Conservation (phyloP, 1,140 invertebrate genomes). For the Dreissena polymorpha region DNA sequence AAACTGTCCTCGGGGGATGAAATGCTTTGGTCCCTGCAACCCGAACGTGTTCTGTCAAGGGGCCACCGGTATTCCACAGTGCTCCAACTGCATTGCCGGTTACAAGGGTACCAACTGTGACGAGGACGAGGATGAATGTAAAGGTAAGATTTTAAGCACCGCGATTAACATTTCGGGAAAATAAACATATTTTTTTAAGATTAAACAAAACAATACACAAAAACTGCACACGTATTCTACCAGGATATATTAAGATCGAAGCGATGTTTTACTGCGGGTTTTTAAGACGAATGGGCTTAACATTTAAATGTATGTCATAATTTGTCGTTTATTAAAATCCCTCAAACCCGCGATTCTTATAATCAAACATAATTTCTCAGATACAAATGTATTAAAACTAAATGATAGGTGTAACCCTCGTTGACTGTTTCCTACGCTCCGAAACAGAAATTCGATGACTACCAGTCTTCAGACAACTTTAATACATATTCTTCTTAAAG, state of each 20-base stretch:
- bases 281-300: not conserved
- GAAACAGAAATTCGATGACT: too few relatives aligned
- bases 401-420: too few relatives aligned
- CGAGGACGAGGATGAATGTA: conserved; percentile 25
- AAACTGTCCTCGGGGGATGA: conserved; percentile 7
- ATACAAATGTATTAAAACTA: too few relatives aligned
- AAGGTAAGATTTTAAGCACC: not conserved
- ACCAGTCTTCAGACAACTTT: too few relatives aligned
- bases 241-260: too few relatives aligned
- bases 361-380: too few relatives aligned
- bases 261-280: not conserved
- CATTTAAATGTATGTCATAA: not conserved
- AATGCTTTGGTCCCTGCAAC: conserved; percentile 23
- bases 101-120: conserved; percentile 26
- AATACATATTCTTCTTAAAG: too few relatives aligned
- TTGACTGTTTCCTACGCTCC: too few relatives aligned
- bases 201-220: too few relatives aligned
- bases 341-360: not conserved
- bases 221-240: too few relatives aligned
- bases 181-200: too few relatives aligned
- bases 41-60: conserved; percentile 31
- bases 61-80: conserved; percentile 14
- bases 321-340: not conserved
- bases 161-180: too few relatives aligned
- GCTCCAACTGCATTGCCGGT: conserved; percentile 11